Evolutionary conservation across 2,888 invertebrate genomes (phyloP), one percentile per base, ranked within the genome.

Genomic region (Anthophora plumipes): DNA sequence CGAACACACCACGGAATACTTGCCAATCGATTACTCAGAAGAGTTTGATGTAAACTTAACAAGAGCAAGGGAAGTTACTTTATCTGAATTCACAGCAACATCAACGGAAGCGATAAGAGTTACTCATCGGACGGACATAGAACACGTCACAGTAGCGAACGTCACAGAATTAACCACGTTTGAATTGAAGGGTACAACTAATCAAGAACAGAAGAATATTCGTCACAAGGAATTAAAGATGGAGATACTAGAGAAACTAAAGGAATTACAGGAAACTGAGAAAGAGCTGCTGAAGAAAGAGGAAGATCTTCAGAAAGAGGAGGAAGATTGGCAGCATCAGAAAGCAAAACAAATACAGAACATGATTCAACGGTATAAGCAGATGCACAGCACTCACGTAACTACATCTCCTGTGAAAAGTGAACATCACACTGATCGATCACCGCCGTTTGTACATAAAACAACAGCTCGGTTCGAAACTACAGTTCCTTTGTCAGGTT

Each of bases 11-110:
- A 74, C 80, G 3, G 70, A 79, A 22, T 59, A 25, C 3, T 11
- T 82, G 25, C 78, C 85, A 0, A 11, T 59, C 11, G 85, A 69
- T 57, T 70, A 55, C 22, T 14, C 2, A 1, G 48, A 69, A 8
- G 1, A 39, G 17, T 22, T 2, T 14, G 31, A 20, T 9, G n/a
- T 3, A 22, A 59, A 48, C 14, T 11, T 54, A 0, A 54, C 52
- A 14, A 11, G 8, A 22, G 0, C 20, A 4, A 12, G 0, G 1
- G 43, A 46, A 54, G 8, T 43, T 12, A 52, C 39, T 14, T n/a
- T n/a, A 1, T 52, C n/a, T 7, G 48, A 8, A 0, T 6, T n/a
- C 48, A 0, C n/a, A 3, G n/a, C 48, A 8, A 48, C 3, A 7
- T 9, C 22, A 4, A 22, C 3, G 31, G 17, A 0, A 0, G 2